phyloP scores from a whole-genome alignment of 2,888 invertebrate genomes.

The Bugulina stolonifera region DNA sequence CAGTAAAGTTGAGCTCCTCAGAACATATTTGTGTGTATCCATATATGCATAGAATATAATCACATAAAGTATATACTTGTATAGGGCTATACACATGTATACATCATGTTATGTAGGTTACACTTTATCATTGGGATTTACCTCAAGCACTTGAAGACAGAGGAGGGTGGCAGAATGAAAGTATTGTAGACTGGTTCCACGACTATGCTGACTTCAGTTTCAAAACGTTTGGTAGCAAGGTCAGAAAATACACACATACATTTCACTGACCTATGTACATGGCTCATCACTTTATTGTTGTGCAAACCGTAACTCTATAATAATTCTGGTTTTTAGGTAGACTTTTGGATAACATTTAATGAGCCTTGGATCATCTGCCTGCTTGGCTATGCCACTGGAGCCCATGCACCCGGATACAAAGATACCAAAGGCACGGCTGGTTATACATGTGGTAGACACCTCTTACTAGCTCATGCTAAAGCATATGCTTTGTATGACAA shows the following conservation, averaged over 20 bases:
- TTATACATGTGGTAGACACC: constrained; percentile 63
- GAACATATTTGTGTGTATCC: no score
- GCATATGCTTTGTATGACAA: constrained; percentile 56
- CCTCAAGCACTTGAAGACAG: constrained; percentile 36
- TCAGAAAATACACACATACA: constrained; percentile 49
- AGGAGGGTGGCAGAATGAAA: constrained; percentile 43
- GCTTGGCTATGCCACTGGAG: constrained; percentile 35
- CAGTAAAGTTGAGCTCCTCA: no score
- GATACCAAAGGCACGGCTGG: constrained; percentile 42
- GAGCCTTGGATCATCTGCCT: constrained; percentile 59
- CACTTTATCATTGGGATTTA: constrained; percentile 53
- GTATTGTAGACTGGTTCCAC: constrained; percentile 35
- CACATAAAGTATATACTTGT: no score
- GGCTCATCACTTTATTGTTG: no score
- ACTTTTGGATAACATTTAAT: constrained; percentile 72
- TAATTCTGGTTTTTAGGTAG: constrained; percentile 35
- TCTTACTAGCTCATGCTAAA: constrained; percentile 63
- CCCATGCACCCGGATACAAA: constrained; percentile 34
- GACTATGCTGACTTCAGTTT: constrained; percentile 38
- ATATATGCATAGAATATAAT: no score
- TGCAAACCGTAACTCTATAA: no score
- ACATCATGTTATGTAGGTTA: constrained; percentile 56
- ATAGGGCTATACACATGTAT: no score
- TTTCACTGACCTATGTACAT: background rate
- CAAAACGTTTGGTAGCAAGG: constrained; percentile 38